These are phyloP conservation scores for Oriolus oriolus DNA, from an alignment of 2,113 vertebrate genomes.

Conservation along the genomic window DNA sequence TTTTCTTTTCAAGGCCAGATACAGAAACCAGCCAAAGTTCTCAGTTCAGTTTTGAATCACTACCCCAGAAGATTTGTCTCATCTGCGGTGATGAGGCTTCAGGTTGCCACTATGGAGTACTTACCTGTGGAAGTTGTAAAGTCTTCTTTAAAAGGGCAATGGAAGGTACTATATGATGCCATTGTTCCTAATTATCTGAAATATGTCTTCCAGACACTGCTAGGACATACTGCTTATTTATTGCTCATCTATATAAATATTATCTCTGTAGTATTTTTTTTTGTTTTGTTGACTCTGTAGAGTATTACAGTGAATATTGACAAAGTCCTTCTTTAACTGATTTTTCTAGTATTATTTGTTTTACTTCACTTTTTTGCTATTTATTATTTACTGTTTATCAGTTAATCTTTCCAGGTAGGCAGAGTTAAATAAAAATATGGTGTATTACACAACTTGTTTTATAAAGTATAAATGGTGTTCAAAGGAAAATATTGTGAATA, in stretches of 20 bases:
- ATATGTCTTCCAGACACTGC: neutral
- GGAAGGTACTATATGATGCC: slow-evolving; percentile 81
- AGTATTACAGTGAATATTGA: neutral
- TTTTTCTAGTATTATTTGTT: neutral
- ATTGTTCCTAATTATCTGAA: neutral
- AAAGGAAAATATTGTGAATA: neutral
- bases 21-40: slow-evolving; percentile 70
- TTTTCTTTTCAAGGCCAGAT: slow-evolving; percentile 70
- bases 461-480: neutral
- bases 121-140: slow-evolving; percentile 98
- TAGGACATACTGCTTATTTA: neutral
- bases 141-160: slow-evolving; percentile 99
- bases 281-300: neutral
- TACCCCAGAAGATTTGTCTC: slow-evolving; percentile 89
- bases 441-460: neutral
- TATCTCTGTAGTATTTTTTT: neutral
- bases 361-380: neutral
- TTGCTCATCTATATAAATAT: neutral
- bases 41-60: slow-evolving; percentile 77
- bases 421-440: neutral
- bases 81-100: slow-evolving; percentile 97
- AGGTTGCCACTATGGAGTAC: slow-evolving; percentile 95
- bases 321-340: neutral
- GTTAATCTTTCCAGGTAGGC: neutral
- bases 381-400: neutral